These are phyloP conservation scores for Nymphalis urticae DNA, from an alignment of 2,888 invertebrate genomes.

Conservation along the genomic window DNA sequence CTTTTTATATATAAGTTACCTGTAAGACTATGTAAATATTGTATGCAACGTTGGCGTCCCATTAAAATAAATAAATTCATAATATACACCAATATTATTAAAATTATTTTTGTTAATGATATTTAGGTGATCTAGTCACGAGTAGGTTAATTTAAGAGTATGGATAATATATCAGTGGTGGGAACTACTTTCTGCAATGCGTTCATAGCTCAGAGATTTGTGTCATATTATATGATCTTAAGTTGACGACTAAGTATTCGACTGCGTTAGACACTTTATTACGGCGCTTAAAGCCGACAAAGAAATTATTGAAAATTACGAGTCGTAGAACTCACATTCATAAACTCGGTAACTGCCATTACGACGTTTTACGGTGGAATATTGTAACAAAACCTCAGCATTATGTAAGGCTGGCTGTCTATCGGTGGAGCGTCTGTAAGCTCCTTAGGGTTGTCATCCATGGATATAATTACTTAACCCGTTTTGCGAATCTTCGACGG, in stretches of 20 bases:
- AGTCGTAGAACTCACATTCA: slow-evolving; percentile 13
- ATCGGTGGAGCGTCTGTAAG: neutral
- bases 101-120: no score
- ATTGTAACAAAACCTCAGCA: slow-evolving; percentile 11
- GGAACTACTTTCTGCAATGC: no score
- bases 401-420: neutral
- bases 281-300: slow-evolving; percentile 11
- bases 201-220: no score
- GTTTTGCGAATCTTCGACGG: no score
- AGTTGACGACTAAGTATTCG: neutral
- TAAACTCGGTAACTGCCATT: slow-evolving; percentile 21
- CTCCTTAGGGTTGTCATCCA: neutral
- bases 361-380: slow-evolving; percentile 18
- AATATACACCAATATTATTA: no score
- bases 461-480: neutral
- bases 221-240: neutral
- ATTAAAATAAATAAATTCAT: no score
- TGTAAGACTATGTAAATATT: no score
- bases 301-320: slow-evolving; percentile 1
- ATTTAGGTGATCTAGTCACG: no score
- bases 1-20: no score
- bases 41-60: no score
- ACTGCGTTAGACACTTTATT: slow-evolving; percentile 12
- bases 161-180: neutral
- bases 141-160: no score